Evolutionary conservation across 2,888 invertebrate genomes (phyloP).

Genomic region (Orchesella flavescens): DNA sequence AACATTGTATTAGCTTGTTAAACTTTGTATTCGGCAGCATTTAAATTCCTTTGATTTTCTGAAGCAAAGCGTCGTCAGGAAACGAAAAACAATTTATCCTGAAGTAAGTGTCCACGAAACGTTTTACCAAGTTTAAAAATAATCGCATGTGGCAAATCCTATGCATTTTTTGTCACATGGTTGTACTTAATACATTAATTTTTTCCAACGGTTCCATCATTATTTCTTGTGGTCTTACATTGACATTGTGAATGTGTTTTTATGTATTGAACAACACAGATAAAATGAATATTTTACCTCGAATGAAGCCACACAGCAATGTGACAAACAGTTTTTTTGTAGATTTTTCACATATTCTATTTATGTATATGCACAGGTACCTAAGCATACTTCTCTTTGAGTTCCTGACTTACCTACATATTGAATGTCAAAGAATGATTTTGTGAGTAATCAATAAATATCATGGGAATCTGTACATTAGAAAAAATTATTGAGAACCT

Average conservation of each 20-base stretch:
- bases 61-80: too few species aligned
- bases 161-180: neutral
- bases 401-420: too few species aligned
- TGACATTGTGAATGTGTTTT: slow-evolving; percentile 50
- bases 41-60: too few species aligned
- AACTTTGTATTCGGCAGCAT: too few species aligned
- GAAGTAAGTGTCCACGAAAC: neutral
- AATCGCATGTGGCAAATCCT: neutral
- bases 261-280: too few species aligned
- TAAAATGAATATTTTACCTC: slow-evolving; percentile 27
- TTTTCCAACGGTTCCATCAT: slow-evolving; percentile 44
- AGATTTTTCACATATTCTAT: neutral
- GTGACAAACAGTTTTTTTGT: slow-evolving; percentile 34
- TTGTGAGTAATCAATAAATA: too few species aligned
- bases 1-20: too few species aligned
- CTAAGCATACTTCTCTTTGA: too few species aligned
- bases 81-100: too few species aligned
- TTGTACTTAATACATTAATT: neutral
- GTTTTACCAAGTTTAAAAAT: slow-evolving; percentile 23
- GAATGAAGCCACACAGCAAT: slow-evolving; percentile 41
- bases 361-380: neutral
- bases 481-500: too few species aligned
- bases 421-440: too few species aligned
- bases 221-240: slow-evolving; percentile 59
- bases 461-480: too few species aligned